Evolutionary conservation across 2,113 vertebrate genomes (phyloP).

Genomic region (Halichoeres trimaculatus): DNA sequence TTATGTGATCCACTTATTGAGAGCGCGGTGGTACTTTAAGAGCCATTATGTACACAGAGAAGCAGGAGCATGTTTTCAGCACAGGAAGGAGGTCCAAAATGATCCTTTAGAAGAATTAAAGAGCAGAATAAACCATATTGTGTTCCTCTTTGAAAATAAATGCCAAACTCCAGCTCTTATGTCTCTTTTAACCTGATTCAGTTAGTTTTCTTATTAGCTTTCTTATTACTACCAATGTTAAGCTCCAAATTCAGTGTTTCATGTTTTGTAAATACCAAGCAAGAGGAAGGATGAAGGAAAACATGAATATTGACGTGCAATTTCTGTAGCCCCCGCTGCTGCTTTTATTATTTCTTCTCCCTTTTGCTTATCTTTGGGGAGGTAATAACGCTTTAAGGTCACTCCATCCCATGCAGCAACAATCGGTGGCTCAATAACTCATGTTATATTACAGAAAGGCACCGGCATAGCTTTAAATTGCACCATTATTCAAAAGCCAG

Average conservation of each 20-base stretch:
- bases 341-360: constrained; percentile 7
- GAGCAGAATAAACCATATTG: no score
- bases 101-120: not conserved
- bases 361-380: not conserved
- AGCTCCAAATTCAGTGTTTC: not conserved
- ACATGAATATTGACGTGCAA: constrained; percentile 28
- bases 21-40: not conserved
- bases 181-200: not conserved
- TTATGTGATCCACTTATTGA: not conserved
- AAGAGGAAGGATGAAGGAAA: not conserved
- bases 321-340: not conserved
- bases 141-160: no score
- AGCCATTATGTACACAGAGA: not conserved
- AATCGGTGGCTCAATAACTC: constrained; percentile 22
- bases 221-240: not conserved
- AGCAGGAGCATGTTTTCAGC: not conserved
- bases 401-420: constrained; percentile 10
- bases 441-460: constrained; percentile 32
- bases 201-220: no score
- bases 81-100: not conserved
- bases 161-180: not conserved
- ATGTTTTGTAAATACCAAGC: constrained; percentile 15
- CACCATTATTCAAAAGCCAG: constrained; percentile 25
- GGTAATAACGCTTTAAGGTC: constrained; percentile 23
- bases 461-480: constrained; percentile 17